Evolutionary conservation across 35 echinoderm and acorn worm genomes (phyloP).

Genomic region (Diadema setosum): DNA sequence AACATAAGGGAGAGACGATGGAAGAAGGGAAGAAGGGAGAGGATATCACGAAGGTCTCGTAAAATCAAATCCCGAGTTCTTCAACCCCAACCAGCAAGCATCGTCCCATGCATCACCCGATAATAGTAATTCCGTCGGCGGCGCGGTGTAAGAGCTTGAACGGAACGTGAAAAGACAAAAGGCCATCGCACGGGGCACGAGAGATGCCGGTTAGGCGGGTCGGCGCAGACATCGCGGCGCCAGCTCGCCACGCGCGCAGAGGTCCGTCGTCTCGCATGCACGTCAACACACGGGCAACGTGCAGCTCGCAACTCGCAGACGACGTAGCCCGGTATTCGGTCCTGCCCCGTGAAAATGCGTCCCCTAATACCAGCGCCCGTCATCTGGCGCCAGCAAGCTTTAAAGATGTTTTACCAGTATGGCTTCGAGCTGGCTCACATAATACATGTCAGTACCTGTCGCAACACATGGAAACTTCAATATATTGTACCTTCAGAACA

Average conservation of each 20-base stretch:
- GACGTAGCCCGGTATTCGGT: neutral
- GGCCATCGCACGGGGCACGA: conserved; percentile 25
- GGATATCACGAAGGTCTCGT: neutral
- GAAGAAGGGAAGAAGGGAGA: neutral
- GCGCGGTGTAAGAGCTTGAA: neutral
- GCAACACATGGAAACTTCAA: no score
- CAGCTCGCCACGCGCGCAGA: conserved; percentile 15
- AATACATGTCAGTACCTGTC: no score
- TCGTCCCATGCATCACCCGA: neutral
- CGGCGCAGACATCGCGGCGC: neutral
- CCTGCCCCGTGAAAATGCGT: neutral
- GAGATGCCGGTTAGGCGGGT: conserved; percentile 7
- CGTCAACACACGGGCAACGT: conserved; percentile 13
- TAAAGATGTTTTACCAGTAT: conserved; percentile 1
- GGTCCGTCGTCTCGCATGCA: neutral
- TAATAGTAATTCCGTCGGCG: conserved; percentile 22
- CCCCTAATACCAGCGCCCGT: neutral
- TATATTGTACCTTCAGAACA: no score
- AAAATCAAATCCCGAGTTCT: neutral
- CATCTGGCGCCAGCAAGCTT: neutral
- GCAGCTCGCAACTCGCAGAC: neutral
- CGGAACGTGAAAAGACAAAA: conserved; percentile 32
- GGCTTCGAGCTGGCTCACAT: no score
- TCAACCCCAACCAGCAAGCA: neutral
- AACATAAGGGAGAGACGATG: neutral